Evolutionary conservation across 2,113 vertebrate species (phyloP).

Genomic region (Phaetusa simplex): DNA sequence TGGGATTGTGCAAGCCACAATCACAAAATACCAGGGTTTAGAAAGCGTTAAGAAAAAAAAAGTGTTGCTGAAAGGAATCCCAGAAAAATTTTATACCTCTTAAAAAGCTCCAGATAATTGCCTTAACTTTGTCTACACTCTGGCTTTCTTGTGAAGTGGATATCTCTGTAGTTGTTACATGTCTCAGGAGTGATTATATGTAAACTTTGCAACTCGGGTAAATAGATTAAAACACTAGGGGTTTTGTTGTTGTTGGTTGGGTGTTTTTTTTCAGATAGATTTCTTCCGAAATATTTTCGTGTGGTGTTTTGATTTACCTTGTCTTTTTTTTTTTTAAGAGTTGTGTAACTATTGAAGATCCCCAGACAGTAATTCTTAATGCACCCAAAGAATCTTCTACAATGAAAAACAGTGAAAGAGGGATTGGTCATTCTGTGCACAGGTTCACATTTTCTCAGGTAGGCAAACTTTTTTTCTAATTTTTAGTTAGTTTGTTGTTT

Average conservation of each 20-base stretch:
- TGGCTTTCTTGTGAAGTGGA: background rate
- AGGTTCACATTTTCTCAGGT: constrained; percentile 88
- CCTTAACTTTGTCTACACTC: background rate
- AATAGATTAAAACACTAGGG: background rate
- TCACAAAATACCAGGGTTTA: background rate
- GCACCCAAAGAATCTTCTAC: constrained; percentile 85
- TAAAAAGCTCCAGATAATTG: background rate
- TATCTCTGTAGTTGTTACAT: background rate
- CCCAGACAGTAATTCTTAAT: constrained; percentile 76
- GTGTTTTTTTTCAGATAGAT: background rate
- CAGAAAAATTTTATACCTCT: background rate
- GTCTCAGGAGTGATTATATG: background rate
- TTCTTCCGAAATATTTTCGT: background rate
- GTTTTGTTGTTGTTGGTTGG: background rate
- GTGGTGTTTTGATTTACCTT: background rate
- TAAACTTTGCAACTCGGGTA: background rate
- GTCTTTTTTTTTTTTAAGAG: constrained; percentile 57
- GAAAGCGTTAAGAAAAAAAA: background rate
- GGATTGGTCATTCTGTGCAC: constrained; percentile 79
- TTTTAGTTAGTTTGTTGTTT: background rate
- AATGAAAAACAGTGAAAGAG: constrained; percentile 85
- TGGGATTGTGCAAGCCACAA: background rate
- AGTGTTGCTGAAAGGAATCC: background rate
- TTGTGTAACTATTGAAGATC: constrained; percentile 81
- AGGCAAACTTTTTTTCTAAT: background rate